phyloP scores from a whole-genome alignment of 2,113 vertebrate genomes.

The Tenrec ecaudatus region DNA sequence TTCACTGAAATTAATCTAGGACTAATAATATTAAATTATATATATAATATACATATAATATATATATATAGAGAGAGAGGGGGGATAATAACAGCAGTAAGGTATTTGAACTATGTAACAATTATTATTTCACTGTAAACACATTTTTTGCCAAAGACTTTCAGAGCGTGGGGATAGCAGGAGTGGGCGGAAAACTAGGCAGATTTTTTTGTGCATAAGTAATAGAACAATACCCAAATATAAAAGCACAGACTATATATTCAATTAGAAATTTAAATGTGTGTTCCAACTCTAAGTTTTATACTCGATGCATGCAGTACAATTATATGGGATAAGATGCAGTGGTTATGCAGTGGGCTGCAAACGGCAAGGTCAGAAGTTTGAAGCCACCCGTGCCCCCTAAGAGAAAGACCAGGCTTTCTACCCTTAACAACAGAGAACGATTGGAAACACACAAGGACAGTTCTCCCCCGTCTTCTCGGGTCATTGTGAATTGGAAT shows the following conservation, averaged over 20 bases:
- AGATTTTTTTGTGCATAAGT: conserved; percentile 18
- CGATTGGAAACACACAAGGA: too few species aligned
- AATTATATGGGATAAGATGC: background rate
- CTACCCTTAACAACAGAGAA: too few species aligned
- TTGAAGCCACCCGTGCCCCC: too few species aligned
- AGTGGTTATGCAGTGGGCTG: too few species aligned
- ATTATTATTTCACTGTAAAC: background rate
- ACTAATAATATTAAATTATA: background rate
- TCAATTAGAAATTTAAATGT: conserved; percentile 22
- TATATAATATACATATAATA: too few species aligned
- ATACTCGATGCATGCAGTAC: background rate
- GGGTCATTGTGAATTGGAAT: too few species aligned
- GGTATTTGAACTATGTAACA: background rate
- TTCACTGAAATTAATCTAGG: background rate
- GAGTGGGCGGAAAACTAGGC: background rate
- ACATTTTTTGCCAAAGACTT: background rate
- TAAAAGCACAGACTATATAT: background rate
- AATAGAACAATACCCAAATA: conserved; percentile 6
- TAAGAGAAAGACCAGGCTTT: too few species aligned
- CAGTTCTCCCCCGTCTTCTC: too few species aligned
- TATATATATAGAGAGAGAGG: too few species aligned
- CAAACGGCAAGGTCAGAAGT: too few species aligned
- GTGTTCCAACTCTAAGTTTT: background rate
- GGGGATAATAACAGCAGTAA: background rate
- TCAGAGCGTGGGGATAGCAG: background rate